Evolutionary conservation across 2,888 invertebrate species (phyloP).

Genomic region (Drosophila gaucha): DNA sequence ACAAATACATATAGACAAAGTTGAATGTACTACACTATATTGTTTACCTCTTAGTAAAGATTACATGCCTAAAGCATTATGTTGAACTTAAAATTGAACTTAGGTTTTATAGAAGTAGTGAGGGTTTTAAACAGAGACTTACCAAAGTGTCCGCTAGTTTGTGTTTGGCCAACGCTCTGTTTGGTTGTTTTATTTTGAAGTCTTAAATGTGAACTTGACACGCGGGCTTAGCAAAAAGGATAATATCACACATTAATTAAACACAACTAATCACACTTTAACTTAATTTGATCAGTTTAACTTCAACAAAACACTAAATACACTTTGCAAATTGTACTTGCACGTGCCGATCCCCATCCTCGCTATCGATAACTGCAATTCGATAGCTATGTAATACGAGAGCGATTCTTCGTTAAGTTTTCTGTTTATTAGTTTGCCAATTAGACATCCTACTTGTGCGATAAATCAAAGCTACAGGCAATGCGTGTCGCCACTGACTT

Average conservation of each 20-base stretch:
- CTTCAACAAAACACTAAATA: constrained; percentile 1
- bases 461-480: not conserved
- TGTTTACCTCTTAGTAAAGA: constrained; percentile 18
- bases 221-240: not conserved
- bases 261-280: not conserved
- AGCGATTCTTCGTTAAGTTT: not conserved
- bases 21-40: constrained; percentile 21
- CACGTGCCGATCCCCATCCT: not conserved
- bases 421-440: not conserved
- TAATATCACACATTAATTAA: not conserved
- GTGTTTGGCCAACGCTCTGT: constrained; percentile 8
- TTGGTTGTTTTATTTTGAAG: constrained; percentile 5
- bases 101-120: constrained; percentile 9
- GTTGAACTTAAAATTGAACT: constrained; percentile 50
- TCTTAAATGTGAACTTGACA: not conserved
- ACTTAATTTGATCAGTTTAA: not conserved
- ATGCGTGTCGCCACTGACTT: not conserved
- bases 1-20: constrained; percentile 23
- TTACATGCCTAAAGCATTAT: constrained; percentile 14
- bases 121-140: constrained; percentile 34
- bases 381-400: not conserved
- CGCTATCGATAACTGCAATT: constrained; percentile 1
- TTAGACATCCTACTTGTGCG: not conserved
- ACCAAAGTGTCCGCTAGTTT: constrained; percentile 21
- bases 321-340: not conserved